Evolutionary conservation across 1,140 invertebrate species (phyloP), one percentile per base, ranked within the genome.

Genomic region (Leptinotarsa lineolata): DNA sequence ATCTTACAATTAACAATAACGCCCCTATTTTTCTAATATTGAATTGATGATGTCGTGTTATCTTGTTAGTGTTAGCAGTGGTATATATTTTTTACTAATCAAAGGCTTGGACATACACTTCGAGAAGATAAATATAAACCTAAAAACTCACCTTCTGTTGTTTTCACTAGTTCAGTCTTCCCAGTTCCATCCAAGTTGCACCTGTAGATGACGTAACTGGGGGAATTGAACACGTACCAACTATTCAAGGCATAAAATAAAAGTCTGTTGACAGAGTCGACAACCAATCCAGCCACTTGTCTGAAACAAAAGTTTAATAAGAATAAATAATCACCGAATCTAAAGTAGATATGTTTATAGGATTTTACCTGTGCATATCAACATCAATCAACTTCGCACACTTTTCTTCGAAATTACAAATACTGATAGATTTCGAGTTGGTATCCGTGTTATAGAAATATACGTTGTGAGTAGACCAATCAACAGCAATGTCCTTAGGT

Each of bases 381-480:
- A 95, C 86, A 4, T 91, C 85, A 0, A 94, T 87, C 1, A 91
- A 73, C n/a, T 84, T 86, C 3, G 89, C 87, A 72, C 90, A 92
- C 59, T 86, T 84, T 58, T 84, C 83, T 0, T 81, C 77, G 48
- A 91, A 85, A 72, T 88, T 86, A 74, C 91, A 92, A 1, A 89
- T 87, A 66, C 86, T 81, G 3, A 90, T 85, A 15, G 77, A 82
- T 46, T 83, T 85, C 2, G 78, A 80, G 0, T 67, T 46, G 2
- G 80, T 77, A 4, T 86, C 85, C 71, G 88, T 89, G 80, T 93
- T 90, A 69, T 90, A 89, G 81, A 91, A 93, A 80, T 95, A 95
- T 1, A 94, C 85, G 77, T 95, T 95, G 16, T 90, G 86, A 0
- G 90, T 92, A 15, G 92, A 85, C 93, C 93, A 95, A 80, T 95